These are phyloP conservation scores for Lasius fuliginosus DNA, from an alignment of 2,888 invertebrate species.

Conservation along the genomic window DNA sequence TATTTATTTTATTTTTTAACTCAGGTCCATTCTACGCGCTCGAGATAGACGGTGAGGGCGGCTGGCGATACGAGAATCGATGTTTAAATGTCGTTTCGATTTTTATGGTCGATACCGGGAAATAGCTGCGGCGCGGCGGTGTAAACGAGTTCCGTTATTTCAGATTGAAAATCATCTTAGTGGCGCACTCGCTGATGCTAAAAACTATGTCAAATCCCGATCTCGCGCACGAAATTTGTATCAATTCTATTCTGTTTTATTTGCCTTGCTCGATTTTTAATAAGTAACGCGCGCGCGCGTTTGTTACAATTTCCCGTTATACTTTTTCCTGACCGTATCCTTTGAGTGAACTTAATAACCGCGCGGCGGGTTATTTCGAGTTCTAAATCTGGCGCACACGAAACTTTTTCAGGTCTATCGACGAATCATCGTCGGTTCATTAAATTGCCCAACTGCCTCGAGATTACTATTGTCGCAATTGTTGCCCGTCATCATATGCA, in stretches of 20 bases:
- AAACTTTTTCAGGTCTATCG: conserved; percentile 60
- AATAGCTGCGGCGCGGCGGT: conserved; percentile 12
- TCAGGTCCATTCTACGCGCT: conserved; percentile 11
- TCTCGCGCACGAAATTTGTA: conserved; percentile 4
- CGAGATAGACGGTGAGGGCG: conserved; percentile 24
- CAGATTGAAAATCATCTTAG: conserved; percentile 33
- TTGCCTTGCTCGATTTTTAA: conserved; percentile 40
- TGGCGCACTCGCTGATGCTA: neutral
- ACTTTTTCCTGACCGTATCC: neutral
- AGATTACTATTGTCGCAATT: conserved; percentile 75
- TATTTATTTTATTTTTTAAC: conserved; percentile 32
- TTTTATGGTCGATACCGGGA: conserved; percentile 44
- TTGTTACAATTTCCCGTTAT: neutral
- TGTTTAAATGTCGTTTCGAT: conserved; percentile 16
- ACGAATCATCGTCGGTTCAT: conserved; percentile 76
- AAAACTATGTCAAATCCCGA: conserved; percentile 46
- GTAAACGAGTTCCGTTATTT: conserved; percentile 46
- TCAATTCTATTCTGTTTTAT: conserved; percentile 40
- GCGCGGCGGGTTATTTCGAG: conserved; percentile 14
- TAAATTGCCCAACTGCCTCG: conserved; percentile 73
- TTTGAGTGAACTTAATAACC: conserved; percentile 7
- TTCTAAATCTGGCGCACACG: conserved; percentile 50
- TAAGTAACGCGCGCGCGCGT: conserved; percentile 10
- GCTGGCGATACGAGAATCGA: conserved; percentile 34
- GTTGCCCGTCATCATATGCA: conserved; percentile 78